Evolutionary conservation across 1,140 invertebrate species (phyloP).

Genomic region (Neodiprion virginianus): DNA sequence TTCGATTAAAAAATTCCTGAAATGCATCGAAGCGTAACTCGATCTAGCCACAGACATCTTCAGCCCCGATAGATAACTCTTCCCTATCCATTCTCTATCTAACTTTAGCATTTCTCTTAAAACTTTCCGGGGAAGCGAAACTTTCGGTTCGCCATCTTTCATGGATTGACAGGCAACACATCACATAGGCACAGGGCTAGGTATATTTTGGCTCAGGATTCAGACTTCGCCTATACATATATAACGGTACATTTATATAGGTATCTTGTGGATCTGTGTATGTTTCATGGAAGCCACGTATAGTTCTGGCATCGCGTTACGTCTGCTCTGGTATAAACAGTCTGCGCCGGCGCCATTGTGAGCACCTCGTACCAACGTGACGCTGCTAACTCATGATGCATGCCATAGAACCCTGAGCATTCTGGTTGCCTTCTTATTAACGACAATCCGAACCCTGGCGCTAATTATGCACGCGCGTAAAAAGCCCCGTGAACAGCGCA

Average conservation of each 20-base stretch:
- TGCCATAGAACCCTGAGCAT: background rate
- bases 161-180: constrained; percentile 55
- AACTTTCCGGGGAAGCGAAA: constrained; percentile 49
- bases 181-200: constrained; percentile 39
- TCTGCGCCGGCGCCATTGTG: constrained; percentile 3
- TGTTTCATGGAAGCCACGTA: background rate
- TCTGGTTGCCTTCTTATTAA: background rate
- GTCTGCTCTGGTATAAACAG: background rate
- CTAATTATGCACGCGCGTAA: background rate
- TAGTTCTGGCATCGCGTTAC: background rate
- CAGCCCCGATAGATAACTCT: constrained; percentile 50
- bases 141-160: constrained; percentile 52
- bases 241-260: background rate
- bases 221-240: background rate
- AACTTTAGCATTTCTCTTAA: constrained; percentile 59
- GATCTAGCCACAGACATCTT: constrained; percentile 5
- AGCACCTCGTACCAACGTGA: background rate
- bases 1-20: background rate
- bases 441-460: background rate
- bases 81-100: constrained; percentile 56
- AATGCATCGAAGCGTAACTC: background rate
- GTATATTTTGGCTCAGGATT: background rate
- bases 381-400: background rate
- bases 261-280: background rate
- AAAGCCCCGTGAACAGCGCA: background rate